Conservation (phyloP, 2,113 vertebrate genomes). For the Apaloderma vittatum region DNA sequence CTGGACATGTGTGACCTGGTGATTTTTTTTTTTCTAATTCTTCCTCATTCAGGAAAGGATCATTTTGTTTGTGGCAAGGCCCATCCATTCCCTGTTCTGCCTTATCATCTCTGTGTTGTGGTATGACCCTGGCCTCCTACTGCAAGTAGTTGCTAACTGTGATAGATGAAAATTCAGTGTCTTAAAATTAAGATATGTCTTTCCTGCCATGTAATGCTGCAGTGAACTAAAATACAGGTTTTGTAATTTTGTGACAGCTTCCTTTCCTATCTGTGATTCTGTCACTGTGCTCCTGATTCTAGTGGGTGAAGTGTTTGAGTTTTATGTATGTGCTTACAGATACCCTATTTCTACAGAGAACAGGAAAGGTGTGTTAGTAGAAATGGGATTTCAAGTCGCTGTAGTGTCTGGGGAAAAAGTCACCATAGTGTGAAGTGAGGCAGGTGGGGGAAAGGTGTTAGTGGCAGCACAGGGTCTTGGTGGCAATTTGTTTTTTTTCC, state of each 20-base stretch:
- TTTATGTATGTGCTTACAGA: not conserved
- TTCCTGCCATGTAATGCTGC: not conserved
- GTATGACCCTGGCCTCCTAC: not conserved
- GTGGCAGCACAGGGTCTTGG: fast-evolving
- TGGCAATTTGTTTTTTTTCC: not conserved
- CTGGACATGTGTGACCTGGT: not conserved
- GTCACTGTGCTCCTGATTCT: not conserved
- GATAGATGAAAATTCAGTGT: not conserved
- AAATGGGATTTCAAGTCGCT: not conserved
- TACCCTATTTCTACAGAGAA: not conserved
- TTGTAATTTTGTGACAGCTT: not conserved
- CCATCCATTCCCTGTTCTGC: not conserved
- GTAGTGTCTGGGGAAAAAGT: not conserved
- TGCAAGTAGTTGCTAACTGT: not conserved
- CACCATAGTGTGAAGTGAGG: not conserved
- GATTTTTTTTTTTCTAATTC: no score
- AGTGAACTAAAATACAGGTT: not conserved
- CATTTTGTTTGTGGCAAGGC: not conserved
- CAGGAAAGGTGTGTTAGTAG: not conserved
- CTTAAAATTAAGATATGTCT: not conserved
- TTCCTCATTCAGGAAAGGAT: not conserved
- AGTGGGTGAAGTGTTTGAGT: not conserved
- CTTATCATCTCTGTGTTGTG: not conserved
- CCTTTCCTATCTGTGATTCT: not conserved
- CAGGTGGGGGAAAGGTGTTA: fast-evolving